phyloP scores from a whole-genome alignment of 2,113 vertebrate genomes.

The Sphyrna mokarran region DNA sequence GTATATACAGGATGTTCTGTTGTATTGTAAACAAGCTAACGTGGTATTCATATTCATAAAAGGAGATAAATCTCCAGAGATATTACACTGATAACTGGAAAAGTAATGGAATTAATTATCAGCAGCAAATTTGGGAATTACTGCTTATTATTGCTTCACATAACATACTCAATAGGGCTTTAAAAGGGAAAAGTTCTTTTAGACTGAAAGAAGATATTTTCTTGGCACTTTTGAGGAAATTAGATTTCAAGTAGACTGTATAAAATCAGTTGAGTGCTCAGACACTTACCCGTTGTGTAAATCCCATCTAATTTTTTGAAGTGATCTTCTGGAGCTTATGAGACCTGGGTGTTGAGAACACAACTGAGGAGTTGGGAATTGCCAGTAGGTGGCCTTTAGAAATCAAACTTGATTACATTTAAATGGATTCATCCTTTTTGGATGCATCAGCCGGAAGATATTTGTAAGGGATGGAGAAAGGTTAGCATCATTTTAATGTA shows the following conservation, averaged over 20 bases:
- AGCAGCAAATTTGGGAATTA: background rate
- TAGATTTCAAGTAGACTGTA: background rate
- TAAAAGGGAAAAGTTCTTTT: background rate
- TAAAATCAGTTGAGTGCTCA: background rate
- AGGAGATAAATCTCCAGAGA: background rate
- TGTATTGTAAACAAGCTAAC: background rate
- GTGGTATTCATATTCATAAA: background rate
- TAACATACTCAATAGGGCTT: background rate
- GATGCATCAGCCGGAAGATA: no score
- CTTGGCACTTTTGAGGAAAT: background rate
- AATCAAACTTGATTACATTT: no score
- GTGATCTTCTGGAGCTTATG: no score
- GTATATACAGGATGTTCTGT: background rate
- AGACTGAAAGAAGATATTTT: background rate
- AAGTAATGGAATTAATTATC: background rate
- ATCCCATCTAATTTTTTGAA: no score
- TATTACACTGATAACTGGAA: background rate
- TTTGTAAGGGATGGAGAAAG: no score
- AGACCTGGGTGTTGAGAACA: no score
- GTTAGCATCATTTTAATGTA: no score
- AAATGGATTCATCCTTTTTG: no score
- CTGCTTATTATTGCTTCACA: no score
- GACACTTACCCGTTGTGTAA: no score
- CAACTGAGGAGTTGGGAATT: no score
- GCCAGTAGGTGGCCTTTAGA: no score